Evolutionary conservation across 2,888 invertebrate genomes (phyloP).

Genomic region (Helleia helle): DNA sequence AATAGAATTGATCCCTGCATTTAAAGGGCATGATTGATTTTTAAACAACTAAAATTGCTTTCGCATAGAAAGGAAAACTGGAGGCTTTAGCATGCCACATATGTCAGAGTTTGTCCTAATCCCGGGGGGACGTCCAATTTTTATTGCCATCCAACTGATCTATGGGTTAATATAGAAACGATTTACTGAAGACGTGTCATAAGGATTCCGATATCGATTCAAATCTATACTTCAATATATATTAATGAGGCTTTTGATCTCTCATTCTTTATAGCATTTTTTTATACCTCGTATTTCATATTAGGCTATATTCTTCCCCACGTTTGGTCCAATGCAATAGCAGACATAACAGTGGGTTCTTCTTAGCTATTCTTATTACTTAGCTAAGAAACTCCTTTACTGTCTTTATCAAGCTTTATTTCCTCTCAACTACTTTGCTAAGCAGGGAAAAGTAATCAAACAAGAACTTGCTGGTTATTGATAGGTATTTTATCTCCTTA

Average conservation of each 20-base stretch:
- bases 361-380: too few relatives aligned
- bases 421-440: too few relatives aligned
- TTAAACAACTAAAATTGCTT: slow-evolving; percentile 47
- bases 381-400: too few relatives aligned
- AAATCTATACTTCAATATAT: slow-evolving; percentile 18
- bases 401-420: too few relatives aligned
- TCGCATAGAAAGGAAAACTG: slow-evolving; percentile 46
- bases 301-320: too few relatives aligned
- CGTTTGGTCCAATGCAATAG: too few relatives aligned
- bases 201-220: slow-evolving; percentile 42
- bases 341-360: too few relatives aligned
- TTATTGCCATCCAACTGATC: slow-evolving; percentile 65
- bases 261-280: too few relatives aligned
- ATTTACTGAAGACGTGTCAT: slow-evolving; percentile 46
- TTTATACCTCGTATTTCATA: too few relatives aligned
- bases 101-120: slow-evolving; percentile 67
- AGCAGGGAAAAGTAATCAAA: too few relatives aligned
- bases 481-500: too few relatives aligned
- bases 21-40: slow-evolving; percentile 42
- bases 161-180: slow-evolving; percentile 56
- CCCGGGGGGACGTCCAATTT: slow-evolving; percentile 60
- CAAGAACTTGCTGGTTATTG: too few relatives aligned
- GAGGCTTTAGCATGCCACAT: slow-evolving; percentile 64
- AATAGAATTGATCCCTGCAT: not conserved
- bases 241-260: not conserved